Evolutionary conservation across 2,797 vertebrate species (phyloP), one percentile per base, ranked within the genome.

Genomic region (Cephalopachus bancanus): DNA sequence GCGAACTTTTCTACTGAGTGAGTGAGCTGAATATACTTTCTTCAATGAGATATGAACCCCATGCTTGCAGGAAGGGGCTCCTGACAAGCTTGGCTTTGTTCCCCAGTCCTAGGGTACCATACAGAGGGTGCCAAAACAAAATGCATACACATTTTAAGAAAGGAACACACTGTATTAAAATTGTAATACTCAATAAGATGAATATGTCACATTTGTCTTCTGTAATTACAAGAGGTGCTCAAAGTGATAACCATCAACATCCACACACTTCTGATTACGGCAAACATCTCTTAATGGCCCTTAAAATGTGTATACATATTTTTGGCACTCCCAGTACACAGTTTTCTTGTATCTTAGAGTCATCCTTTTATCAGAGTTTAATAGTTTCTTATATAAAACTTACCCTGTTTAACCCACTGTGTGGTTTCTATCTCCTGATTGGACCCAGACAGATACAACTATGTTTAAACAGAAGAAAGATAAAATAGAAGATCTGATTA

Each of bases 381-480:
- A 74, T 75, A 67, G 76, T 53, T 81, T 9, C 85, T 78, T 74
- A 65, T 28, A 71, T 57, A 59, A 92, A 95, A 83, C 15, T 86
- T 93, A 95, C 20, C 37, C 81, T 75, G 26, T 49, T 83, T 59
- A 95, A 92, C n/a, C 64, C 1, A 71, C n/a, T 44, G 44, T 44
- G 44, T 44, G 44, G 44, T 44, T 44, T 44, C 44, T 44, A 44
- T 44, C 44, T 44, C 44, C 44, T 85, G 20, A 88, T 11, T 62
- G 17, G 30, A 92, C 44, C 10, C 64, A 93, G 22, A 67, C 10
- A 72, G 44, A 93, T 51, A 93, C 33, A 91, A 96, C 49, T 94
- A 88, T 33, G 71, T 83, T 93, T 65, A 72, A 95, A 93, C 76
- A 30, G 33, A 80, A 91, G 72, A 83, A 74, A 87, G 57, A 94